phyloP scores from a whole-genome alignment of 1,140 invertebrate species.

The Polyergus mexicanus region DNA sequence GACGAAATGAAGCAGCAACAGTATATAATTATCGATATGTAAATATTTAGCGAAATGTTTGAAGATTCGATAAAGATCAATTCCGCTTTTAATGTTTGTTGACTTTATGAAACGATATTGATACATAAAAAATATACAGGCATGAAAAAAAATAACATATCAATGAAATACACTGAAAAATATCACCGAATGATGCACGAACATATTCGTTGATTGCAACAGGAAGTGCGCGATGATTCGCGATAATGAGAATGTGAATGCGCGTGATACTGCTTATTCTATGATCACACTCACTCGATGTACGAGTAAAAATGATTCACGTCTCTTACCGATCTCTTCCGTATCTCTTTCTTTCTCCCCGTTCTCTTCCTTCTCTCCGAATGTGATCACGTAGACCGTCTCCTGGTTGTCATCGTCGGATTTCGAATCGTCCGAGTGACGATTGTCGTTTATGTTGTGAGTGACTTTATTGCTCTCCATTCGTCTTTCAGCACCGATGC shows the following conservation, averaged over 20 bases:
- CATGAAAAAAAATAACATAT: background rate
- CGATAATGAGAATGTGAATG: background rate
- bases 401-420: slow-evolving; percentile 41
- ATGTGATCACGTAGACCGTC: slow-evolving; percentile 79
- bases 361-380: slow-evolving; percentile 71
- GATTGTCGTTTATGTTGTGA: slow-evolving; percentile 55
- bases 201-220: background rate
- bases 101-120: background rate
- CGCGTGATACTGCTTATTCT: background rate
- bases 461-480: slow-evolving; percentile 65
- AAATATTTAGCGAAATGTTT: background rate
- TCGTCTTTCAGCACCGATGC: slow-evolving; percentile 62
- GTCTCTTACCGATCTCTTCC: slow-evolving; percentile 67
- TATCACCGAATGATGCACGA: background rate
- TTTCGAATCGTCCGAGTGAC: slow-evolving; percentile 46
- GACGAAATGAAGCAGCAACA: background rate
- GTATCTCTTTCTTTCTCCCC: slow-evolving; percentile 77
- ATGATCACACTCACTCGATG: background rate
- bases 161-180: background rate
- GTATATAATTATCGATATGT: background rate
- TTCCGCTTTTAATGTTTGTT: slow-evolving; percentile 19
- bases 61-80: slow-evolving; percentile 1
- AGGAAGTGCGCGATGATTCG: background rate
- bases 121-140: background rate
- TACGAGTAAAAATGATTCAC: slow-evolving; percentile 10